Base-by-base conservation (phyloP, 1,140 invertebrate species). In the Drosophila varians region DNA sequence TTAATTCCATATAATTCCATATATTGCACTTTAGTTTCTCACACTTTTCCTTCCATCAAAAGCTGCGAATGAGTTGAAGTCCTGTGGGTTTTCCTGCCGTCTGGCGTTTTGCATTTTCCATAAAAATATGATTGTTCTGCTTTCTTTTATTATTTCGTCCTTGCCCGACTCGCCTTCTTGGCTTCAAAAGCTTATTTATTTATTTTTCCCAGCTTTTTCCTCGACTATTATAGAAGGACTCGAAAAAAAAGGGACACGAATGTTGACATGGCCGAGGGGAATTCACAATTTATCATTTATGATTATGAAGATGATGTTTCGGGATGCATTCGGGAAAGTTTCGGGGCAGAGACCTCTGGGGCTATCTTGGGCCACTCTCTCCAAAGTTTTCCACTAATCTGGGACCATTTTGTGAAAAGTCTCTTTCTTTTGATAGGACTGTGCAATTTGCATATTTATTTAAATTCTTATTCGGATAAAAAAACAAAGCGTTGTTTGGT, bases 71-170 rank as follows among this genome's bases (percentile, higher is more conserved):
- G 58, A 61, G 46, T 38, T 58, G 23, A 45, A 45, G 58, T 54
- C 23, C 47, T 48, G 45, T 55, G 49, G 52, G 36, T 31, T 51
- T 65, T 52, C 60, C 53, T 61, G 60, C 48, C 55, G 61, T 49
- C 51, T 68, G 61, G 16, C 42, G 21, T 49, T 65, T 64, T 69
- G 54, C 77, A 82, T 82, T 82, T 76, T 62, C 78, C 77, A 77
- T 82, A 82, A 77, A 82, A 82, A 82, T 82, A 82, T 82, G 73
- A 82, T 82, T 77, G 78, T 82, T 77, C 69, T 82, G 62, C 77
- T 82, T 74, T 65, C 73, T 73, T 73, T 74, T 70, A 69, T 70
- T 74, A 80, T 66, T 72, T 77, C 69, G 74, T 52, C 70, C 70
- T 69, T 68, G 53, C 49, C 66, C 58, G 57, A 43, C 43, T 47